Evolutionary conservation across 1,140 invertebrate genomes (phyloP).

Genomic region (Eumeta japonica): DNA sequence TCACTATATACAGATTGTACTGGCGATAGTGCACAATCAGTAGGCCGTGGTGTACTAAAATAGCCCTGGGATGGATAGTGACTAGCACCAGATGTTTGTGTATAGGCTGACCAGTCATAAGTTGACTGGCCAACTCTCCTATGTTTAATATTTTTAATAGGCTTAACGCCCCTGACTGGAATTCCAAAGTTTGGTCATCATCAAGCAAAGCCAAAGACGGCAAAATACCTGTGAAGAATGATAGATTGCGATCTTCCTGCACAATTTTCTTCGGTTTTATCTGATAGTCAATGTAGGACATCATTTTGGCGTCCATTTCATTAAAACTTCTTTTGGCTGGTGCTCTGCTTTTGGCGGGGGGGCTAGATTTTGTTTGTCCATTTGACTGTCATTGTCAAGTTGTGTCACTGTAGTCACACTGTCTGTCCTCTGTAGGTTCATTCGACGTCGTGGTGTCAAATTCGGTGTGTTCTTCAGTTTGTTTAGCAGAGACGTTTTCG

Average conservation of each 20-base stretch:
- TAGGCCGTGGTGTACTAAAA: constrained; percentile 6
- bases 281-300: constrained; percentile 5
- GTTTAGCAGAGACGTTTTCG: constrained; percentile 11
- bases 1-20: too few relatives aligned
- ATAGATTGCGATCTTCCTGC: constrained; percentile 12
- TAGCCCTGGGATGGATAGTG: too few relatives aligned
- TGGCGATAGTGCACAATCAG: constrained; percentile 7
- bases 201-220: constrained; percentile 12
- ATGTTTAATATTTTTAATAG: constrained; percentile 18
- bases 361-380: constrained; percentile 6
- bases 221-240: constrained; percentile 15
- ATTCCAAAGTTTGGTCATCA: constrained; percentile 17
- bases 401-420: too few relatives aligned
- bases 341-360: too few relatives aligned
- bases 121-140: constrained; percentile 9
- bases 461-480: too few relatives aligned
- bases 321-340: constrained; percentile 10
- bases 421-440: too few relatives aligned
- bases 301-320: constrained; percentile 10
- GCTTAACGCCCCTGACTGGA: constrained; percentile 17
- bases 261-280: constrained; percentile 9
- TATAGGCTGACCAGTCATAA: constrained; percentile 7
- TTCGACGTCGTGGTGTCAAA: constrained; percentile 3
- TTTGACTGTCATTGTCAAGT: constrained; percentile 5
- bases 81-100: constrained; percentile 9